Percentiles rank a stretch among this genome's conserved stretches.
phyloP scores from a whole-genome alignment of 30 jellyfish, hydroid and myxozoan species.

The Calvadosia cruxmelitensis region DNA sequence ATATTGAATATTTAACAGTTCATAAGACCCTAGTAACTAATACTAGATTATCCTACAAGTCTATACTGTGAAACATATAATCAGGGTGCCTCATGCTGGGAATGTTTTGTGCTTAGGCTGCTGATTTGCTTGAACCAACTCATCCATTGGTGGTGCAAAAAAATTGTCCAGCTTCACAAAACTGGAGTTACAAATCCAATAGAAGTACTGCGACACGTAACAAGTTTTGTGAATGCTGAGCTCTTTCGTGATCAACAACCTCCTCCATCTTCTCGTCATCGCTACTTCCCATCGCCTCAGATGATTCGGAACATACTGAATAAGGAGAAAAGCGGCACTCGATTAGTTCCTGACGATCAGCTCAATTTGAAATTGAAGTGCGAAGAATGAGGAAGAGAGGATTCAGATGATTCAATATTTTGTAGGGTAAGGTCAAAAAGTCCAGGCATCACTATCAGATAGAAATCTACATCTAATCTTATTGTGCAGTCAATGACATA shows the following conservation, averaged over 20 bases:
- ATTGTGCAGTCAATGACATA: no score
- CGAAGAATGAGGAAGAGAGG: slow-evolving; percentile 5
- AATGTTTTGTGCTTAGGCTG: no score
- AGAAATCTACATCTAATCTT: neutral
- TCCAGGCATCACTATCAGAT: no score
- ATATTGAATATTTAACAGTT: no score
- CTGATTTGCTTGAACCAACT: slow-evolving; percentile 15
- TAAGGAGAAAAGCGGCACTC: slow-evolving; percentile 8
- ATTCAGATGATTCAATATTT: neutral
- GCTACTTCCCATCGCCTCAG: slow-evolving; percentile 20
- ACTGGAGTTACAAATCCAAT: slow-evolving; percentile 16
- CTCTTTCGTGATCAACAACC: slow-evolving; percentile 20
- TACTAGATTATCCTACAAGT: no score
- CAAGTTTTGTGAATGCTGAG: slow-evolving; percentile 8
- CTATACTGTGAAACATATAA: no score
- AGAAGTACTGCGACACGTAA: slow-evolving; percentile 17
- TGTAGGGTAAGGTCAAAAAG: slow-evolving; percentile 11
- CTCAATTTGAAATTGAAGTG: slow-evolving; percentile 5
- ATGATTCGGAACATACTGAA: slow-evolving; percentile 15
- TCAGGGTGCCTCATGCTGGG: no score
- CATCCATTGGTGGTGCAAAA: slow-evolving; percentile 13
- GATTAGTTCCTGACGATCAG: slow-evolving; percentile 12
- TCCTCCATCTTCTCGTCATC: slow-evolving; percentile 12
- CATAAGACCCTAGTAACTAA: no score
- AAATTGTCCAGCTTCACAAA: slow-evolving; percentile 12